Evolutionary conservation across 1,140 invertebrate genomes (phyloP).

Genomic region (Condylostylus longicornis): DNA sequence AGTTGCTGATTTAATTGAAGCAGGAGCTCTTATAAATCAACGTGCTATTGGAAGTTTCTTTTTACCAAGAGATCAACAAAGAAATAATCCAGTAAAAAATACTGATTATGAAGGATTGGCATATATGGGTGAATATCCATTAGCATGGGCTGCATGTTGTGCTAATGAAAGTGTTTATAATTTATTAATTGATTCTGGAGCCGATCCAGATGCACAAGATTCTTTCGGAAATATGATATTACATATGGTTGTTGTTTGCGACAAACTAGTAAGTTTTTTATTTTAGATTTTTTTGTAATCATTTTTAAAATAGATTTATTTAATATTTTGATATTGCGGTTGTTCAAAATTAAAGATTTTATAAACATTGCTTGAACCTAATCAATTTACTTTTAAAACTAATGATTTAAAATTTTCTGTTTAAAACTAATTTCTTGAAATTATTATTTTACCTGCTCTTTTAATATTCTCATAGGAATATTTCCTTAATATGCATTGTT

Average conservation of each 20-base stretch:
- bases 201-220: conserved; percentile 84
- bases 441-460: too few species aligned
- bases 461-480: too few species aligned
- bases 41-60: conserved; percentile 88
- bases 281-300: too few species aligned
- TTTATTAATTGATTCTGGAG: conserved; percentile 74
- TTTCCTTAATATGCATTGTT: too few species aligned
- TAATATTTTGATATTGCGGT: too few species aligned
- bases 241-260: conserved; percentile 95
- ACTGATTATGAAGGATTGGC: conserved; percentile 92
- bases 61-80: conserved; percentile 78
- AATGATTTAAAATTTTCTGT: too few species aligned
- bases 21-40: conserved; percentile 80
- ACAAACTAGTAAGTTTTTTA: conserved; percentile 72
- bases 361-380: too few species aligned
- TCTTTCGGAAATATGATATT: conserved; percentile 90
- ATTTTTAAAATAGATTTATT: too few species aligned
- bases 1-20: conserved; percentile 81
- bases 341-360: too few species aligned
- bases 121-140: conserved; percentile 89
- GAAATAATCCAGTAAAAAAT: conserved; percentile 48
- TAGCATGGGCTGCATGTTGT: conserved; percentile 93
- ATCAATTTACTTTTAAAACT: too few species aligned
- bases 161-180: conserved; percentile 97
- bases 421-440: too few species aligned